Conservation (phyloP, 2,888 invertebrate species). For the Octodonta nipae region DNA sequence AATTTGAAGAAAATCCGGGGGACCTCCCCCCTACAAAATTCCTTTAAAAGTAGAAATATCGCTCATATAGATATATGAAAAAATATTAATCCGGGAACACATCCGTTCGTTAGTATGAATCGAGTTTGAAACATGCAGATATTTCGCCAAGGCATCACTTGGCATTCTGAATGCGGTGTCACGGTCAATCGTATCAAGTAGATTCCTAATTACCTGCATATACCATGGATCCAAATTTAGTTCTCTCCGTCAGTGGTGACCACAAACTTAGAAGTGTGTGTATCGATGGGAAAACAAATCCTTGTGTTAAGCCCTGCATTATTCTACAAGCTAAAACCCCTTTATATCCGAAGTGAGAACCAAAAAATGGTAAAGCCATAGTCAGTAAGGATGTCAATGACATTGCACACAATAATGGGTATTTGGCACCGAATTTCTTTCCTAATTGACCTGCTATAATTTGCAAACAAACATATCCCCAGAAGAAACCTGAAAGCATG, state of each 20-base stretch:
- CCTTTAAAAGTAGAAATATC: too few species aligned
- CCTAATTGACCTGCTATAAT: constrained; percentile 58
- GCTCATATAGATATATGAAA: too few species aligned
- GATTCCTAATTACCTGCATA: constrained; percentile 43
- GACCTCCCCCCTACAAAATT: too few species aligned
- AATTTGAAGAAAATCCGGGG: too few species aligned
- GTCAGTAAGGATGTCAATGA: constrained; percentile 50
- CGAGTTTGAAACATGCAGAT: too few species aligned
- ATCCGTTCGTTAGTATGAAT: too few species aligned
- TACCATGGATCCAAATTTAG: constrained; percentile 51
- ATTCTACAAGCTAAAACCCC: constrained; percentile 52
- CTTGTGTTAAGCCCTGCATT: constrained; percentile 60
- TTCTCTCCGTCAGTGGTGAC: constrained; percentile 57
- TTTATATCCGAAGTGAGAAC: constrained; percentile 45
- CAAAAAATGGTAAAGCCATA: constrained; percentile 55
- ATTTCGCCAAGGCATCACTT: too few species aligned
- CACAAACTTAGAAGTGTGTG: constrained; percentile 62
- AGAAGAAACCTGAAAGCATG: constrained; percentile 62
- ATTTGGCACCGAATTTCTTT: constrained; percentile 59
- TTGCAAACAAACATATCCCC: constrained; percentile 64
- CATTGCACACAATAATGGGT: constrained; percentile 44
- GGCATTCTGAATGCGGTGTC: too few species aligned
- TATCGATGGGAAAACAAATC: constrained; percentile 54
- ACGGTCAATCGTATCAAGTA: too few species aligned
- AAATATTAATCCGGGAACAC: too few species aligned